Evolutionary conservation across 2,797 vertebrate species (phyloP).

Genomic region (Gambelia wislizenii): DNA sequence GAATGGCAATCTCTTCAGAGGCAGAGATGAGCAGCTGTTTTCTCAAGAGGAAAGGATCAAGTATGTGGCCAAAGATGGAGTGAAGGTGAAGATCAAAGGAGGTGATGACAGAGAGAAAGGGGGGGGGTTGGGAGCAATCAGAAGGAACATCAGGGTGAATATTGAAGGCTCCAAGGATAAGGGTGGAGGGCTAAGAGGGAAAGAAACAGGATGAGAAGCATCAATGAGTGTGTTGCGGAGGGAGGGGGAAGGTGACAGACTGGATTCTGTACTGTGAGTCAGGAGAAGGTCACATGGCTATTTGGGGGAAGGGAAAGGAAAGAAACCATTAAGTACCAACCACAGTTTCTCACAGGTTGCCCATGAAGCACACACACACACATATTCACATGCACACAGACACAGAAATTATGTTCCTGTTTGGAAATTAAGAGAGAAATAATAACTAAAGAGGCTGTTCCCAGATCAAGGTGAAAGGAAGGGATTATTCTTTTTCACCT

Average conservation of each 20-base stretch:
- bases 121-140: not conserved
- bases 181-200: not conserved
- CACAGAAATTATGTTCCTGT: too few relatives aligned
- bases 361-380: too few relatives aligned
- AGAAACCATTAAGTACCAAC: too few relatives aligned
- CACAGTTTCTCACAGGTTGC: too few relatives aligned
- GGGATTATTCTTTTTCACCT: too few relatives aligned
- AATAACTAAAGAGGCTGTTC: too few relatives aligned
- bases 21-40: not conserved
- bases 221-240: not conserved
- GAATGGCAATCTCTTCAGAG: not conserved
- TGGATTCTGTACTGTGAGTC: too few relatives aligned
- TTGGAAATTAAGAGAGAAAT: too few relatives aligned
- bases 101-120: not conserved
- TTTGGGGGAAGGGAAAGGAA: not conserved
- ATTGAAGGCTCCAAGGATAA: not conserved
- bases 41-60: not conserved
- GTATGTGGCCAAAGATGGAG: not conserved
- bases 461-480: too few relatives aligned
- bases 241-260: not conserved
- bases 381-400: too few relatives aligned
- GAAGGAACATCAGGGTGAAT: conserved; percentile 27
- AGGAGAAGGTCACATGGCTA: not conserved
- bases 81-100: conserved; percentile 4
- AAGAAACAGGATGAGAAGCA: not conserved